Evolutionary conservation across 2,888 invertebrate genomes (phyloP), one percentile per base, ranked within the genome.

Genomic region (Horisme vitalbata): DNA sequence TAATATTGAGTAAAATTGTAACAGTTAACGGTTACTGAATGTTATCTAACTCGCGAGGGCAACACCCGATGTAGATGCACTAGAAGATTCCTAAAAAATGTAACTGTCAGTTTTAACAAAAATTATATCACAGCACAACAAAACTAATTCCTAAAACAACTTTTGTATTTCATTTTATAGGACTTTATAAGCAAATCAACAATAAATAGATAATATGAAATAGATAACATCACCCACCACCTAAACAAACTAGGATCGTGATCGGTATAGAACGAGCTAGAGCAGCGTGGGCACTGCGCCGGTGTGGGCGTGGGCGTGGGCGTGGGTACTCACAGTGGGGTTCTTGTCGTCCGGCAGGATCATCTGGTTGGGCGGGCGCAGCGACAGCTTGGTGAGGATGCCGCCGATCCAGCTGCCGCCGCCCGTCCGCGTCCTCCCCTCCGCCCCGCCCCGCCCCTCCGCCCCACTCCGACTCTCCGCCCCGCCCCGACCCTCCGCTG

Each of bases 321-420:
- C 21, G n/a, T 27, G 35, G 30, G 37, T 58, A 89, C 93, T 92
- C 90, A 96, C 96, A 55, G 95, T 90, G 54, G 97, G 97, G 89
- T 98, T 95, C 79, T 95, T 97, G 85, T 98, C 98, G 85, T 98
- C 97, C 0, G 98, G 98, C 61, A 98, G 90, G 71, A 95, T 97
- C 97, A 97, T 97, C 91, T 97, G 97, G 91, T 97, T 97, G 84
- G 96, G 96, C 30, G 95, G 94, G 61, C 95, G 94, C 39, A 95
- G 91, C 11, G 95, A 92, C 47, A 97, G 90, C 82, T 95, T 96
- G 79, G 93, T 95, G 89, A 96, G 95, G 64, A 97, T 91, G 36
- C 96, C 96, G 52, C 96, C 96, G 70, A 97, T 94, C 96, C 97
- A 97, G 43, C 96, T 94, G 51, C 90, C 81, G 75, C 86, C 45